Evolutionary conservation across 2,113 vertebrate genomes (phyloP).

Genomic region (Upupa epops): DNA sequence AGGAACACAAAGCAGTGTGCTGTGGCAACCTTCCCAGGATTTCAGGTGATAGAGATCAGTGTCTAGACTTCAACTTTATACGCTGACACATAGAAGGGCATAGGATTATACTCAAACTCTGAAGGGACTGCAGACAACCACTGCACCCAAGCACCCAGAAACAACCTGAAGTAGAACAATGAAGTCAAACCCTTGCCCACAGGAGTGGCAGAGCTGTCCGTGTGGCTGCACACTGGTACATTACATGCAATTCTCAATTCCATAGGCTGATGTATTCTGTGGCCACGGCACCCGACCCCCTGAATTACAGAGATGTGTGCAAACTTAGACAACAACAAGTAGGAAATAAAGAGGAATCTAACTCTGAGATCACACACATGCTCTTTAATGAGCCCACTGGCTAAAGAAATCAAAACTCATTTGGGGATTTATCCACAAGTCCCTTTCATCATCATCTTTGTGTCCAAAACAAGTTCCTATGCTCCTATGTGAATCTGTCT

Average conservation of each 20-base stretch:
- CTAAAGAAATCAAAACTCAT: not conserved
- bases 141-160: not conserved
- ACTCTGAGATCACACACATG: accelerated
- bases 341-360: not conserved
- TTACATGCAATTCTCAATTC: not conserved
- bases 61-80: not conserved
- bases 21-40: slow-evolving; percentile 41
- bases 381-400: not conserved
- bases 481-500: not conserved
- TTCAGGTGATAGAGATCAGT: slow-evolving; percentile 7
- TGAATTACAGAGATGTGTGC: not conserved
- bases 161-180: not conserved
- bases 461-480: not conserved
- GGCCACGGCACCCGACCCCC: not conserved
- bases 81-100: not conserved
- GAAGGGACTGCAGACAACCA: not conserved
- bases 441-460: not conserved
- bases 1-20: not conserved
- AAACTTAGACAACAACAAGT: not conserved
- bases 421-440: not conserved
- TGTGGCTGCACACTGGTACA: not conserved
- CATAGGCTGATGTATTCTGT: not conserved
- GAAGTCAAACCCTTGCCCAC: slow-evolving; percentile 20
- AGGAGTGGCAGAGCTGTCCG: not conserved
- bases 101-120: not conserved